Percentiles rank a stretch among this genome's conserved stretches.
Conservation (phyloP, 2,113 vertebrate genomes). For the Oreotrochilus melanogaster region DNA sequence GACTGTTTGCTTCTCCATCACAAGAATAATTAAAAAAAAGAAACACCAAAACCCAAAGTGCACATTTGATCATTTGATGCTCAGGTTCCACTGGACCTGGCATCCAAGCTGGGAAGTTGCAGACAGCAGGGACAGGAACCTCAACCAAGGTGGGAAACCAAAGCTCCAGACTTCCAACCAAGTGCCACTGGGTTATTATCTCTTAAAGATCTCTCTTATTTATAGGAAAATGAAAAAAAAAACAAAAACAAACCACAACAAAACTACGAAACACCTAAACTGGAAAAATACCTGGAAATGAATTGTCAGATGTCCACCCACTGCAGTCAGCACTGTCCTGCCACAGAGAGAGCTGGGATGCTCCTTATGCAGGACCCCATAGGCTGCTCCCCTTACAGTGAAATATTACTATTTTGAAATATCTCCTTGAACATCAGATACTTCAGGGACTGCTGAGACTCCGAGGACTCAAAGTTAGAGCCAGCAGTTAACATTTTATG, state of each 20-base stretch:
- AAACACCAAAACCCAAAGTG: fast-evolving
- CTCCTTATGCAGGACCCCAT: fast-evolving
- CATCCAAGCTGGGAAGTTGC: not conserved
- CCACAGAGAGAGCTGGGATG: fast-evolving
- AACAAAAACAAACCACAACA: not conserved
- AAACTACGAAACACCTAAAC: no score
- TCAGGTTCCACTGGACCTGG: not conserved
- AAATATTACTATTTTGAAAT: not conserved
- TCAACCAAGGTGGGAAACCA: not conserved
- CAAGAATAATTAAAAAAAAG: not conserved
- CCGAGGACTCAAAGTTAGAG: not conserved
- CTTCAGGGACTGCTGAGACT: not conserved
- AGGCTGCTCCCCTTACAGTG: not conserved
- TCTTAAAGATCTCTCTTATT: no score
- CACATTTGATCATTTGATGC: not conserved
- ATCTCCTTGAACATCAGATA: not conserved
- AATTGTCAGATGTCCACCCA: fast-evolving
- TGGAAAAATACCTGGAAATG: not conserved
- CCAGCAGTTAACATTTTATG: not conserved
- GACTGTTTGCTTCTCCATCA: not conserved
- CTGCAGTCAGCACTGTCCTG: not conserved
- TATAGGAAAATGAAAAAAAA: fast-evolving
- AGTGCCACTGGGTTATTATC: not conserved
- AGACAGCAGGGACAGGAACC: not conserved
- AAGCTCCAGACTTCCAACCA: not conserved